A percentile compares a stretch with the other conserved stretches of the same genome.
phyloP scores from a whole-genome alignment of 2,888 invertebrate genomes.

The Drepanosiphum platanoidis region DNA sequence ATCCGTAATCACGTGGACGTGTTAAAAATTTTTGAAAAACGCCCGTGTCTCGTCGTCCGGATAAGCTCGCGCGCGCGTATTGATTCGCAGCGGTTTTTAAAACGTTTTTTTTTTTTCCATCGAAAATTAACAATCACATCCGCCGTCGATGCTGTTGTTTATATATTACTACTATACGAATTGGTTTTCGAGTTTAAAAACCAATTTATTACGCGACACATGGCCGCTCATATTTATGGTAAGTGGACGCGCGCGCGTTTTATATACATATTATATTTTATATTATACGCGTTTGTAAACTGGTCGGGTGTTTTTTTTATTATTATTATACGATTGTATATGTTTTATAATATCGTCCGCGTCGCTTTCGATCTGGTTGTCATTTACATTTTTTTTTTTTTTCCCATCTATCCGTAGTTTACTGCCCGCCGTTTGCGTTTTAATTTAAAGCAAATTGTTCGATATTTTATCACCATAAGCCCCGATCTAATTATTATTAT shows the following conservation, averaged over 20 bases:
- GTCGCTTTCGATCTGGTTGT: background rate
- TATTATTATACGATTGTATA: background rate
- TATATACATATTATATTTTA: background rate
- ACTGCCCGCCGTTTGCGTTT: background rate
- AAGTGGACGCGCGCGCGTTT: background rate
- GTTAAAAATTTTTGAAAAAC: too few species aligned
- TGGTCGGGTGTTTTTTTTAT: background rate
- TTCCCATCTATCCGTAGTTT: too few species aligned
- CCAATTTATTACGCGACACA: constrained; percentile 8
- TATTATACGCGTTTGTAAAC: too few species aligned
- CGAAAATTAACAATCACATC: background rate
- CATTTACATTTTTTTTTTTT: constrained; percentile 1
- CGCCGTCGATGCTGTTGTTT: constrained; percentile 6
- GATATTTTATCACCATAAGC: background rate
- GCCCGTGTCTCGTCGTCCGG: too few species aligned
- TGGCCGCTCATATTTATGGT: constrained; percentile 39
- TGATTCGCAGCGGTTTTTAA: too few species aligned
- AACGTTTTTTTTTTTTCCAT: background rate
- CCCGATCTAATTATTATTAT: constrained; percentile 2
- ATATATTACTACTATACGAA: too few species aligned
- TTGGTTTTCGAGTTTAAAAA: background rate
- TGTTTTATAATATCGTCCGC: constrained; percentile 14
- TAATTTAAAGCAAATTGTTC: constrained; percentile 2
- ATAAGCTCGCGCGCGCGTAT: too few species aligned
- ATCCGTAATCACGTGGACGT: background rate